These are phyloP conservation scores for Arctopsyche grandis DNA, from an alignment of 1,140 invertebrate species.

Conservation along the genomic window DNA sequence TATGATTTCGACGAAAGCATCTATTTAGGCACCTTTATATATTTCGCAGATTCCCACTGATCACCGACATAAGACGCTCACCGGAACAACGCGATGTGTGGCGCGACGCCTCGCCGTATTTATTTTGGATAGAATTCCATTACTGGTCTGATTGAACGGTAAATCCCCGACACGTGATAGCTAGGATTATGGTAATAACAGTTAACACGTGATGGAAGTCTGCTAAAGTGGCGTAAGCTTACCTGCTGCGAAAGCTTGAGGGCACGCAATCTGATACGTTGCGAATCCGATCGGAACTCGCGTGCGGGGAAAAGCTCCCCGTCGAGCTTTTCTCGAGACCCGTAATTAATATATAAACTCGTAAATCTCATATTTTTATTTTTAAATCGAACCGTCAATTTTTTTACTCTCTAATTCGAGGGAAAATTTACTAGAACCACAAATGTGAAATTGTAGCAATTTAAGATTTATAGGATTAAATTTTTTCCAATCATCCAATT, in stretches of 20 bases:
- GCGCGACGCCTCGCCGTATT: not conserved
- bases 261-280: conserved; percentile 14
- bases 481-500: no score
- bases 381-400: not conserved
- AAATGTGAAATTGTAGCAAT: no score
- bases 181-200: conserved; percentile 29
- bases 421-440: no score
- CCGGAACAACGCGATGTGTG: no score
- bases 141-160: conserved; percentile 19
- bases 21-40: no score
- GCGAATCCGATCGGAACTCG: not conserved
- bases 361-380: not conserved
- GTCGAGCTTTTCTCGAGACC: no score
- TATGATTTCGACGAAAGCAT: not conserved
- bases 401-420: no score
- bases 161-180: conserved; percentile 24
- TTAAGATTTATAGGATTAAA: no score
- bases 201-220: conserved; percentile 34
- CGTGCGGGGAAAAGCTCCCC: not conserved
- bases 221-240: not conserved
- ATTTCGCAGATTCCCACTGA: not conserved
- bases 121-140: conserved; percentile 19
- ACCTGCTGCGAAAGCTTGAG: not conserved
- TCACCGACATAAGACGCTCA: not conserved
- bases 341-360: no score